Percentiles rank a stretch among this genome's conserved stretches.
These are phyloP conservation scores for Drosophila parvula DNA, from an alignment of 1,140 invertebrate species.

Conservation along the genomic window DNA sequence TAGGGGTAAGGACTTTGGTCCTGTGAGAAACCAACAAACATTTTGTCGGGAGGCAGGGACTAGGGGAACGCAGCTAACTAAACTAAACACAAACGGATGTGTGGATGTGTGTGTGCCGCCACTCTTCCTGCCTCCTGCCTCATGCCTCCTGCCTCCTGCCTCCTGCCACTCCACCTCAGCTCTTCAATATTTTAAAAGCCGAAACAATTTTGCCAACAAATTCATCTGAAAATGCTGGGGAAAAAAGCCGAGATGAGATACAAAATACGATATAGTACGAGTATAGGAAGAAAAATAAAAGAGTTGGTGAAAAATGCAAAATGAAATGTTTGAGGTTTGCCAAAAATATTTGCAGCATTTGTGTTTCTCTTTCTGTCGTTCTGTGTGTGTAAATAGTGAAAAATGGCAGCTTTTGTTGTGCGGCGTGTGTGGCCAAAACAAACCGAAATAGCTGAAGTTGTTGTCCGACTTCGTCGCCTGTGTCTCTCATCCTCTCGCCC, in stretches of 20 bases:
- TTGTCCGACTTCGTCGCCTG: neutral
- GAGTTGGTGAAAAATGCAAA: constrained; percentile 48
- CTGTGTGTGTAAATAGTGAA: constrained; percentile 54
- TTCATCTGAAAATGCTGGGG: constrained; percentile 50
- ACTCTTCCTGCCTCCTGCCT: too few species aligned
- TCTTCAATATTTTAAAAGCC: constrained; percentile 73
- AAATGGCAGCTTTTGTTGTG: constrained; percentile 29
- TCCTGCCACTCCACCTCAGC: too few species aligned
- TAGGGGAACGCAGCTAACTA: constrained; percentile 25
- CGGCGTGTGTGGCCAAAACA: constrained; percentile 32
- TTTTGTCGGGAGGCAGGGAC: neutral
- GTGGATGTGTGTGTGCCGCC: neutral
- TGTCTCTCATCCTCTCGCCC: neutral
- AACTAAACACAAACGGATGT: constrained; percentile 50
- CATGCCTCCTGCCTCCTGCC: too few species aligned
- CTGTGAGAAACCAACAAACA: constrained; percentile 42
- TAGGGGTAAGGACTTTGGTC: constrained; percentile 1
- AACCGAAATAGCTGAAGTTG: constrained; percentile 62
- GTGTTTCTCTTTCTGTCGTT: neutral
- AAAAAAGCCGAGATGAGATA: constrained; percentile 32
- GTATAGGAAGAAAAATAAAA: constrained; percentile 1
- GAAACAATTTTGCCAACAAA: constrained; percentile 72
- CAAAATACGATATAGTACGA: neutral
- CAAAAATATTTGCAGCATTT: constrained; percentile 74
- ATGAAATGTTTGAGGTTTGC: constrained; percentile 79